Base-by-base conservation (phyloP, 2,113 vertebrate genomes). In the Pleuronectes platessa region DNA sequence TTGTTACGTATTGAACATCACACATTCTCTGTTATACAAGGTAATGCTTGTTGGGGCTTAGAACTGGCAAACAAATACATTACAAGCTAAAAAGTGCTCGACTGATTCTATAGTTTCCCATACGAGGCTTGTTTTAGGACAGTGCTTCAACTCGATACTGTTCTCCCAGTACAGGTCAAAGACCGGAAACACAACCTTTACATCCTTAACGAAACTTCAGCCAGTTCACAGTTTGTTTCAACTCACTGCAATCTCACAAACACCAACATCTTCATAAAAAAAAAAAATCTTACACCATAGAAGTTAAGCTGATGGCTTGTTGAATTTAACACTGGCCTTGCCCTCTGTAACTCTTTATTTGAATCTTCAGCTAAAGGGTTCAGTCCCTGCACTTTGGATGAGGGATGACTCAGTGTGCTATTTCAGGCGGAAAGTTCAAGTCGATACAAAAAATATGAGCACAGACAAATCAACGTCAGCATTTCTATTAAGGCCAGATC, bases 401-500 rank as follows among this genome's bases (percentile, higher is more conserved):
- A 5, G 47, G 17, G 47, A 7, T 51, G 47, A 18, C 15, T 53
- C 59, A 26, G 11, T 56, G 53, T 37, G 55, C n/a, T 35, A 0
- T 13, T 5, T 4, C 40, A 62, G 21, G n/a, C 26, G 24, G 3
- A 67, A 45, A 11, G 23, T 51, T 51, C n/a, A 12, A 4, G 45
- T 26, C 55, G 54, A 78, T 8, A 45, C 20, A 18, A 26, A 66
- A 72, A 83, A 27, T 63, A 64, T n/a, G 2, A 64, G 3, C 59
- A 72, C 59, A 73, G 21, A 15, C 3, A 0, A 24, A 14, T 56
- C 53, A 58, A 71, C 20, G 53, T 65, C 37, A 58, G 35, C 23
- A 10, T 24, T 59, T 69, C 68, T 78, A 51, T 67, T 83, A 81
- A 88, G 76, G 83, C 77, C 67, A 47, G 71, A 75, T 65, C 42